These are phyloP conservation scores for Steinernema feltiae DNA, from an alignment of 1,140 invertebrate genomes.

Conservation along the genomic window DNA sequence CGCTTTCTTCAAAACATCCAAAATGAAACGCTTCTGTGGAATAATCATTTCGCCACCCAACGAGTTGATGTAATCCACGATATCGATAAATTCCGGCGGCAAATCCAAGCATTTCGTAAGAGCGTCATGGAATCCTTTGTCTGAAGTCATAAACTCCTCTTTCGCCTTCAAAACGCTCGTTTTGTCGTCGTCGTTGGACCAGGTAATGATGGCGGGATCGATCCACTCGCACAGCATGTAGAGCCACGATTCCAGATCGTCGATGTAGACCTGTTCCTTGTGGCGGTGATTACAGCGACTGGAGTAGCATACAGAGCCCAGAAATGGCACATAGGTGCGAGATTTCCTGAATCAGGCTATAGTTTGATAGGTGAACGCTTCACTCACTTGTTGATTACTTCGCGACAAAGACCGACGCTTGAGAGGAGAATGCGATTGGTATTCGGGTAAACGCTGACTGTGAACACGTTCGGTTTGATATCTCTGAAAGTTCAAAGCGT, in stretches of 20 bases:
- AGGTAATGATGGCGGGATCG: not conserved
- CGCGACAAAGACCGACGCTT: not conserved
- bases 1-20: not conserved
- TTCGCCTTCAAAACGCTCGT: not conserved
- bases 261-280: not conserved
- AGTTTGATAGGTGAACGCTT: not conserved
- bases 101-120: not conserved
- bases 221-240: not conserved
- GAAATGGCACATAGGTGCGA: not conserved
- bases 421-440: not conserved
- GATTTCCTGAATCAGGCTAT: not conserved
- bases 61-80: not conserved
- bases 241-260: not conserved
- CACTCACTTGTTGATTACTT: not conserved
- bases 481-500: not conserved
- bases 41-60: not conserved
- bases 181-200: not conserved
- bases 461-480: not conserved
- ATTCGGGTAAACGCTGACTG: not conserved
- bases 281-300: not conserved
- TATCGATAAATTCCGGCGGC: not conserved
- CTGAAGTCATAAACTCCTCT: not conserved
- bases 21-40: not conserved
- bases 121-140: not conserved
- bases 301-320: not conserved